These are phyloP conservation scores for Escarpia spicata DNA, from an alignment of 2,888 invertebrate species.

Conservation along the genomic window DNA sequence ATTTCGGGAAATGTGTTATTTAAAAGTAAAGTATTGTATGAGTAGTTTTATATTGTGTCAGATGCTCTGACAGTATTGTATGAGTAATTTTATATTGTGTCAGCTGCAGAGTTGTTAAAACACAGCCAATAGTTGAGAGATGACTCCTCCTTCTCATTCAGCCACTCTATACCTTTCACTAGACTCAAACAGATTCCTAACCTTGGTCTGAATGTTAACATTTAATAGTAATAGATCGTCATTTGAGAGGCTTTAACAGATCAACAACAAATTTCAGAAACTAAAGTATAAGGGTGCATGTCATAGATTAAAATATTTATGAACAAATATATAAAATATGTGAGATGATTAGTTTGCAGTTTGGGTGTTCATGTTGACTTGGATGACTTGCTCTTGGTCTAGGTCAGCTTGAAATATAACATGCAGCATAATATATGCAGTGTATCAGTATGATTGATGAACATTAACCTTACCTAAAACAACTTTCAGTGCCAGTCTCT, in stretches of 20 bases:
- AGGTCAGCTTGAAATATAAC: not conserved
- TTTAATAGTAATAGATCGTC: not conserved
- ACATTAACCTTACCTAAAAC: not conserved
- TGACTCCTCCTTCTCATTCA: not conserved
- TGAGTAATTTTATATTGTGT: too few relatives aligned
- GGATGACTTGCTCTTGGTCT: not conserved
- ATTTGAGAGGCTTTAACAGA: not conserved
- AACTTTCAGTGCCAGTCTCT: slow-evolving; percentile 13
- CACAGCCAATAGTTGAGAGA: not conserved
- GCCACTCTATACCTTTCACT: not conserved
- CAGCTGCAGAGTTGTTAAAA: not conserved
- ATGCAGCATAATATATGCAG: not conserved
- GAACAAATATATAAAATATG: not conserved
- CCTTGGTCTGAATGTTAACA: not conserved
- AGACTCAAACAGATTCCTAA: not conserved
- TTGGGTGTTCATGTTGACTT: not conserved
- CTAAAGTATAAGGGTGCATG: not conserved
- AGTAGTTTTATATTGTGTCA: too few relatives aligned
- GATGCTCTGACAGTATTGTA: too few relatives aligned
- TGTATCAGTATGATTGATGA: not conserved
- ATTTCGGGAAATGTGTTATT: too few relatives aligned
- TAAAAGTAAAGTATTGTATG: too few relatives aligned
- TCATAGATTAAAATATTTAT: not conserved
- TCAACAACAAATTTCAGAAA: not conserved
- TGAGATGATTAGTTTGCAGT: not conserved